Evolutionary conservation across 2,888 invertebrate species (phyloP).

Genomic region (Hetaerina titia): DNA sequence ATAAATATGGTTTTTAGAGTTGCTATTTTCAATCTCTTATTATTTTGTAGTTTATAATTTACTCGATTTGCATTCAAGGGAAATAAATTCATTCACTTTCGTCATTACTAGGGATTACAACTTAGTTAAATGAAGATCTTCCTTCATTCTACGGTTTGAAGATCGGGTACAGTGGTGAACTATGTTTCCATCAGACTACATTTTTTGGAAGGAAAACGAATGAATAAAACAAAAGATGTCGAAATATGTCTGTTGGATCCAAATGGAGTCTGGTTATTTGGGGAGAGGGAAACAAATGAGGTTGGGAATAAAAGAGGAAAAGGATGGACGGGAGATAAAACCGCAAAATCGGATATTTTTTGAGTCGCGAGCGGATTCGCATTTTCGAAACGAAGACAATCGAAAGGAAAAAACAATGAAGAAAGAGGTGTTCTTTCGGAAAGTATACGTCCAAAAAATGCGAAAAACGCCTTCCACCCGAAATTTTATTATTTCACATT

Average conservation of each 20-base stretch:
- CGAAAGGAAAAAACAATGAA: neutral
- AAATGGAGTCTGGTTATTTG: constrained; percentile 26
- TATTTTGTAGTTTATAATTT: no score
- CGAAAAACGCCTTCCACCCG: neutral
- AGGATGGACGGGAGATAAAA: neutral
- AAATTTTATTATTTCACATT: neutral
- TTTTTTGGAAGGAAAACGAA: neutral
- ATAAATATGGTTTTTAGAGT: no score
- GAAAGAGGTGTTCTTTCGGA: constrained; percentile 19
- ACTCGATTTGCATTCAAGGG: no score
- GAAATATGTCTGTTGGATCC: neutral
- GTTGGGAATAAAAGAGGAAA: neutral
- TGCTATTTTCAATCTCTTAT: no score
- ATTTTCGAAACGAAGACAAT: constrained; percentile 21
- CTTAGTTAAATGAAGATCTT: neutral
- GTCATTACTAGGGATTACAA: neutral
- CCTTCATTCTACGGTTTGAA: neutral
- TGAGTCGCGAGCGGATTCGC: neutral
- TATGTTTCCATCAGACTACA: neutral
- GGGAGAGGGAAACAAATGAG: constrained; percentile 29
- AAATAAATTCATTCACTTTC: no score
- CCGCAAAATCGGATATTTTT: neutral
- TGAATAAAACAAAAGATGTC: neutral
- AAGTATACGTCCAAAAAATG: neutral
- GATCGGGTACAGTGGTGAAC: neutral